phyloP scores from a whole-genome alignment of 35 echinoderm and acorn worm species.

The Eucidaris tribuloides region DNA sequence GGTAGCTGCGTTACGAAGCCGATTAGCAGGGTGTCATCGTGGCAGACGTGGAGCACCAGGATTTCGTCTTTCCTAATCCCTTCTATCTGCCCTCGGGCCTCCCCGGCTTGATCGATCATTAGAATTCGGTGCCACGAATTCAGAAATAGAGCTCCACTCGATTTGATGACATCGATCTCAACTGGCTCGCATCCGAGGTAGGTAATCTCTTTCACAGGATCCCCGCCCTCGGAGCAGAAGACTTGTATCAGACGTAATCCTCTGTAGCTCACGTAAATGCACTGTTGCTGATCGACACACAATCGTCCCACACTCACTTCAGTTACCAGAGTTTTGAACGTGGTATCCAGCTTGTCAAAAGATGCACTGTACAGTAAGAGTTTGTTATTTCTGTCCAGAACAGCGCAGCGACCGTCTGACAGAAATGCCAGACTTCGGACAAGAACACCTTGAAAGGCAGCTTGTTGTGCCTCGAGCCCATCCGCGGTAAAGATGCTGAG shows the following conservation, averaged over 20 bases:
- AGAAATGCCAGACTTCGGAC: conserved; percentile 7
- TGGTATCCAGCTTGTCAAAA: background rate
- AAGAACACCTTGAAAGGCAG: background rate
- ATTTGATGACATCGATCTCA: background rate
- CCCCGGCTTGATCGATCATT: too few species aligned
- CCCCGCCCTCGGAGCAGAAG: background rate
- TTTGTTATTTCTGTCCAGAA: conserved; percentile 4
- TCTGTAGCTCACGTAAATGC: background rate
- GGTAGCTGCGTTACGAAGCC: background rate
- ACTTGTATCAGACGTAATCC: background rate
- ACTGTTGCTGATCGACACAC: conserved; percentile 5
- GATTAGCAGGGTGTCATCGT: background rate
- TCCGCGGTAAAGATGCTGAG: background rate
- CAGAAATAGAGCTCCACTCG: background rate
- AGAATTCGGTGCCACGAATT: too few species aligned
- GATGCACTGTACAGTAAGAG: background rate
- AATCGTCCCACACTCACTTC: background rate
- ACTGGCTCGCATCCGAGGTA: background rate
- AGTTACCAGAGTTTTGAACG: background rate
- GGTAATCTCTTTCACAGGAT: background rate
- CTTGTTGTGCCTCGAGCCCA: background rate
- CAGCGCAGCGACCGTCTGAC: background rate
- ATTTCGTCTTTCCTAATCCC: too few species aligned
- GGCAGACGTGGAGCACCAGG: background rate
- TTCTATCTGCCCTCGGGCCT: too few species aligned